Percentiles rank a stretch among this genome's conserved stretches.
Conservation (phyloP, 2,113 vertebrate genomes). For the Naja naja region DNA sequence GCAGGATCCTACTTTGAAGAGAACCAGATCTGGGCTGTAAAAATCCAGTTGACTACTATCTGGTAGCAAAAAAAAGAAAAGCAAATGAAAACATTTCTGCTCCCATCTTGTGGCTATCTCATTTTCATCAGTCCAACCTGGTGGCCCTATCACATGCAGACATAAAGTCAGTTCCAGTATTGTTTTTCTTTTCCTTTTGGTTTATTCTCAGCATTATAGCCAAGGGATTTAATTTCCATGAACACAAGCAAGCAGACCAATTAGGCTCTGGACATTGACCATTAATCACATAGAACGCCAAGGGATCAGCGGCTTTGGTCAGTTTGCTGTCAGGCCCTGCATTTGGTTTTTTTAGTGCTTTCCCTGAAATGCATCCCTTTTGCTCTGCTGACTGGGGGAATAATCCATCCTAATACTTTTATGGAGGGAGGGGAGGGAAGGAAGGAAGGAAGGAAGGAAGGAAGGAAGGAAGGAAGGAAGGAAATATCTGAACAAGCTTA, state of each 20-base stretch:
- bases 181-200: not conserved
- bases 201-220: not conserved
- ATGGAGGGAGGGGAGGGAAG: not conserved
- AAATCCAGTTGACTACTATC: not conserved
- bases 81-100: not conserved
- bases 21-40: not conserved
- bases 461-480: not conserved
- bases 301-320: slow-evolving; percentile 12
- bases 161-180: not conserved
- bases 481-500: not conserved
- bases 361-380: not conserved
- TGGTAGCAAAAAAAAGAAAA: not conserved
- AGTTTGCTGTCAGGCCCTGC: not conserved
- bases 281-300: not conserved
- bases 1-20: not conserved
- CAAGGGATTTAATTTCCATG: slow-evolving; percentile 22
- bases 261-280: slow-evolving; percentile 10
- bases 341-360: not conserved
- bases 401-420: not conserved
- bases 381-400: not conserved
- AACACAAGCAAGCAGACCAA: slow-evolving; percentile 12
- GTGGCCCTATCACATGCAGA: not conserved
- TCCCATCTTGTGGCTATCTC: not conserved
- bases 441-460: too few relatives aligned
- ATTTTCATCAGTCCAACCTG: not conserved